phyloP scores from a whole-genome alignment of 2,113 vertebrate species.

The Kryptolebias marmoratus region DNA sequence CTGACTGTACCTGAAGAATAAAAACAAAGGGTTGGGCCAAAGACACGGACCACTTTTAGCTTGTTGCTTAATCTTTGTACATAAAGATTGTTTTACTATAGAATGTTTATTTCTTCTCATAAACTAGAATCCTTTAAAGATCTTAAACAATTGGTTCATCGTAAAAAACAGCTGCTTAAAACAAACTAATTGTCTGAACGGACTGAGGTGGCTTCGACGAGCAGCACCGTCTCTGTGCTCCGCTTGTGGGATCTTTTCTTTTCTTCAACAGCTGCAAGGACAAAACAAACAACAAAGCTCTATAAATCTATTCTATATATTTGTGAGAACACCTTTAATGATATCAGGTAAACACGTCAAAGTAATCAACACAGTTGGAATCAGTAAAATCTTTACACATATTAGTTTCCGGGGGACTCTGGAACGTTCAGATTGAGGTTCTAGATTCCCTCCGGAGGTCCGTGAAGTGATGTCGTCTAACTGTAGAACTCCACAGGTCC shows the following conservation, averaged over 20 bases:
- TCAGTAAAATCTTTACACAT: conserved; percentile 8
- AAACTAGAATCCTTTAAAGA: conserved; percentile 32
- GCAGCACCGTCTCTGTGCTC: conserved; percentile 40
- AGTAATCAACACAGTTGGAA: conserved; percentile 22
- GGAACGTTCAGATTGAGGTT: conserved; percentile 2
- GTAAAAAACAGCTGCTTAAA: conserved; percentile 31
- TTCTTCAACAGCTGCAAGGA: conserved; percentile 56
- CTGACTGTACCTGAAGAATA: too few species aligned
- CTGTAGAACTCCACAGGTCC: conserved; percentile 21
- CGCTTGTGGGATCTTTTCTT: conserved; percentile 55
- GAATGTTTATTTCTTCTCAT: conserved; percentile 60
- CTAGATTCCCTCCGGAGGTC: conserved; percentile 4
- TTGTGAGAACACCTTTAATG: conserved; percentile 68
- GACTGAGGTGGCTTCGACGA: conserved; percentile 5
- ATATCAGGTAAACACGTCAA: conserved; percentile 17
- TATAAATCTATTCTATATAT: conserved; percentile 67
- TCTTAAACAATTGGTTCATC: conserved; percentile 35
- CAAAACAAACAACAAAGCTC: conserved; percentile 12
- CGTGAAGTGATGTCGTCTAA: background rate
- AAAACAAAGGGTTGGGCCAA: too few species aligned
- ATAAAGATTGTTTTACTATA: conserved; percentile 51
- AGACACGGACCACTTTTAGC: conserved; percentile 39
- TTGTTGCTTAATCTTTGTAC: conserved; percentile 40
- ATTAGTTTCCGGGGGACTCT: background rate
- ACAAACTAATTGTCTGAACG: conserved; percentile 42